Evolutionary conservation across 2,888 invertebrate genomes (phyloP), one percentile per base, ranked within the genome.

Genomic region (Drosophila barbarae): DNA sequence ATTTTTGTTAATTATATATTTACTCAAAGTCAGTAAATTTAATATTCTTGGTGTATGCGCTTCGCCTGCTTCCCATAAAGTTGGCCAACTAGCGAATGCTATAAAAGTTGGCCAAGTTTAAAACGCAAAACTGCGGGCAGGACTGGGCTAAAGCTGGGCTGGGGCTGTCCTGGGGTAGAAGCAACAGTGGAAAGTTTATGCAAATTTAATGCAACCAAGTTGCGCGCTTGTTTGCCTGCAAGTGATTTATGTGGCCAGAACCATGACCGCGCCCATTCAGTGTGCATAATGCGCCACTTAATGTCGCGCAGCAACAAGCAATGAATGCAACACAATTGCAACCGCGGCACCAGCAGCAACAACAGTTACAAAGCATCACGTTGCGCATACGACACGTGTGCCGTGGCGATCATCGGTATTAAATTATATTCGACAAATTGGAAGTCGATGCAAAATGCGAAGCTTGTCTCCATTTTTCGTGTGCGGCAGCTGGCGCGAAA

Each of bases 191-290:
- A 77, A 72, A 77, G 74, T 83, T 83, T 83, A 83, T 83, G 83
- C 78, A 83, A 77, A 83, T 81, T 74, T 77, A 67, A 66, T 76
- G 77, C 77, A 83, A 73, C 76, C 77, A 77, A 83, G 83, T 83
- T 80, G 72, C 51, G 68, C 58, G 69, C 63, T 73, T 73, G 70
- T 71, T 74, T 79, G 82, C 73, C 73, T 77, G 70, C 72, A 52
- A 77, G 71, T 81, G 80, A 80, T 80, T 80, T 83, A 83, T 80
- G 72, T 77, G 74, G 66, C 72, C 71, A 51, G 66, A 66, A 71
- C 73, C 76, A 69, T 78, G 73, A 70, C 58, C 73, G 64, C 49
- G 66, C 51, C 60, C 53, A 69, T 66, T 59, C 51, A 73, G 58
- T 72, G 67, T 65, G 75, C 71, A 76, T 80, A 76, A 77, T 72